phyloP scores from a whole-genome alignment of 2,888 invertebrate species.

The Drosophila sordidula region DNA sequence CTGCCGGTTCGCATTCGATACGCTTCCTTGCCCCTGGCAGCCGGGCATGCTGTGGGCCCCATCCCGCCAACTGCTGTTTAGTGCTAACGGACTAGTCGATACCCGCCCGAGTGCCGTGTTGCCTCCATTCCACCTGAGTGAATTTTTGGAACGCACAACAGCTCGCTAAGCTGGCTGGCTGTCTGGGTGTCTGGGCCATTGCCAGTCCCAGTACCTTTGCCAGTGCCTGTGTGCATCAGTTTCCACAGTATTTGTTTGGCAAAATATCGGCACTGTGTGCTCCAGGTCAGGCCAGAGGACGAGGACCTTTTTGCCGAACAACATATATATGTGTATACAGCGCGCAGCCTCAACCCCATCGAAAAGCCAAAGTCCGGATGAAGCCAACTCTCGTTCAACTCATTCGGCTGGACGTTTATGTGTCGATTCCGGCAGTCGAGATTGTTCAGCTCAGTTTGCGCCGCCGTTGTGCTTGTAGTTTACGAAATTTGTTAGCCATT shows the following conservation, averaged over 20 bases:
- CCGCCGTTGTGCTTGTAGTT: slow-evolving; percentile 14
- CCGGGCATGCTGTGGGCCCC: background rate
- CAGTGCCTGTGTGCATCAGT: slow-evolving; percentile 10
- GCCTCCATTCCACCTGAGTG: slow-evolving; percentile 62
- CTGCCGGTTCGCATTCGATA: slow-evolving; percentile 26
- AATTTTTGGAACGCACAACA: slow-evolving; percentile 63
- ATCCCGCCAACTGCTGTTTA: slow-evolving; percentile 22
- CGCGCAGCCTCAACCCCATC: slow-evolving; percentile 12
- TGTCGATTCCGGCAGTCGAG: slow-evolving; percentile 50
- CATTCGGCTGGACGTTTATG: slow-evolving; percentile 56
- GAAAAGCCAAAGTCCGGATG: slow-evolving; percentile 42
- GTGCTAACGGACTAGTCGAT: slow-evolving; percentile 37
- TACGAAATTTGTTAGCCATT: slow-evolving; percentile 42
- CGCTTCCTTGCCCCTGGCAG: slow-evolving; percentile 26
- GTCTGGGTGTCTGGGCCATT: slow-evolving; percentile 4
- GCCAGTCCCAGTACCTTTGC: background rate
- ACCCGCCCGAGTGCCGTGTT: slow-evolving; percentile 22
- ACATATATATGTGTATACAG: background rate
- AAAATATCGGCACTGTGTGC: slow-evolving; percentile 37
- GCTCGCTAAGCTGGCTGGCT: slow-evolving; percentile 26
- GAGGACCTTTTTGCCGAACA: slow-evolving; percentile 8
- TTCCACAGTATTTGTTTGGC: slow-evolving; percentile 31
- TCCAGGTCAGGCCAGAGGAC: slow-evolving; percentile 23
- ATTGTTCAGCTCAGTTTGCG: slow-evolving; percentile 42
- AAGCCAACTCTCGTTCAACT: slow-evolving; percentile 41